These are phyloP conservation scores for Heloderma charlesbogerti DNA, from an alignment of 2,113 vertebrate species.

Conservation along the genomic window DNA sequence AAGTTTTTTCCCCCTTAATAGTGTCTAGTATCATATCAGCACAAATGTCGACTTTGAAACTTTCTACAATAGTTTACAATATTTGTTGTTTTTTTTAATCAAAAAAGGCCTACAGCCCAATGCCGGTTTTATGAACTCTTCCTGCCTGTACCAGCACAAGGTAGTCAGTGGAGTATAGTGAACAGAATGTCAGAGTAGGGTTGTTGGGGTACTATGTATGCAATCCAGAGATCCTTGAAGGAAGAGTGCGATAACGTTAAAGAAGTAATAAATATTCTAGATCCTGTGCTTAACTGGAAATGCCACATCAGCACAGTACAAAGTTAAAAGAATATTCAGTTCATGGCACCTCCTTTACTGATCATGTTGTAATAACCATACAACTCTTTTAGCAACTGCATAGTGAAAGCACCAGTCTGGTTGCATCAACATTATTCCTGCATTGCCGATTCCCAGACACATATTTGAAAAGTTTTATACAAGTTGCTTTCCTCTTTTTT, in stretches of 20 bases:
- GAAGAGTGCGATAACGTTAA: background rate
- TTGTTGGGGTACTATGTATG: background rate
- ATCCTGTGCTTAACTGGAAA: background rate
- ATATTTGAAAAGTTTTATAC: background rate
- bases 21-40: background rate
- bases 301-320: background rate
- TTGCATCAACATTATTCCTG: background rate
- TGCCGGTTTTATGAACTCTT: background rate
- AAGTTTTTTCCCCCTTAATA: background rate
- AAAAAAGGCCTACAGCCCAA: background rate
- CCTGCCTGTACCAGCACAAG: background rate
- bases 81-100: background rate
- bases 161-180: background rate
- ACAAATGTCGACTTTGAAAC: background rate
- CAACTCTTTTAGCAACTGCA: background rate
- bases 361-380: background rate
- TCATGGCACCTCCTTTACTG: background rate
- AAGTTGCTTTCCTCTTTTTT: background rate
- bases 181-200: background rate
- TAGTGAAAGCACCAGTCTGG: background rate
- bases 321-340: background rate
- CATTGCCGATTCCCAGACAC: background rate
- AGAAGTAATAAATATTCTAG: background rate
- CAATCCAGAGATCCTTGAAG: too few species aligned
- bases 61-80: background rate